A percentile compares a stretch with the other conserved stretches of the same genome.
Conservation (phyloP, 2,113 vertebrate species). For the Helogale parvula region DNA sequence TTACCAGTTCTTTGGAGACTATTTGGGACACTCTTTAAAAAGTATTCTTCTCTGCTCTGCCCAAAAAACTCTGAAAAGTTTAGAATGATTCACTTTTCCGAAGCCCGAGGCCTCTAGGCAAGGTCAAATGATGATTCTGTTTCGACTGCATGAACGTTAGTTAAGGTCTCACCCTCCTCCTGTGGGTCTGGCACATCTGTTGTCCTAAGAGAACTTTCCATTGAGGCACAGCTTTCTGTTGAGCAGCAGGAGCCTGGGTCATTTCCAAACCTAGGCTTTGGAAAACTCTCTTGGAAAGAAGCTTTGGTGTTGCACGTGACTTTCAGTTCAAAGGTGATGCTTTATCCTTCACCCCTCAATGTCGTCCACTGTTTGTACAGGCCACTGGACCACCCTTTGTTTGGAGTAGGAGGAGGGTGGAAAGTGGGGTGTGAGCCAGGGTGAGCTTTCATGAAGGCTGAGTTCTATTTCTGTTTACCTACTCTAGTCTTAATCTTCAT, state of each 20-base stretch:
- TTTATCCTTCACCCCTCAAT: neutral
- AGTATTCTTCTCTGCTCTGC: neutral
- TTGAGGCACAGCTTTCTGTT: neutral
- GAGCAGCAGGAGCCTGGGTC: neutral
- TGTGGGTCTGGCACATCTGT: neutral
- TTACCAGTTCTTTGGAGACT: neutral
- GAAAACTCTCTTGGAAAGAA: neutral
- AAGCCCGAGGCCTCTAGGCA: neutral
- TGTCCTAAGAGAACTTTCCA: neutral
- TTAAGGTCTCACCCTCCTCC: neutral
- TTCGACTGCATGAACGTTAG: neutral
- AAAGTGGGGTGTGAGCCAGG: neutral
- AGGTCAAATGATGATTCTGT: neutral
- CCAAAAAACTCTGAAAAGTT: neutral
- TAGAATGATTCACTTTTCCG: neutral
- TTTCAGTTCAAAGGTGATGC: slow-evolving; percentile 57
- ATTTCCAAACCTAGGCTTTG: neutral
- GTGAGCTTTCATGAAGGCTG: slow-evolving; percentile 49
- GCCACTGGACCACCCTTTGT: slow-evolving; percentile 37
- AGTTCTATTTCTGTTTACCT: slow-evolving; percentile 17
- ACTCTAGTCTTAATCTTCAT: slow-evolving; percentile 38
- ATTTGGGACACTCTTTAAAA: neutral
- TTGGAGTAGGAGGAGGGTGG: neutral
- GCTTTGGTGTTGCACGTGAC: neutral
- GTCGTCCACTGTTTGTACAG: slow-evolving; percentile 11